Evolutionary conservation across 1,140 invertebrate genomes (phyloP), one percentile per base, ranked within the genome.

Genomic region (Drosophila biarmipes): DNA sequence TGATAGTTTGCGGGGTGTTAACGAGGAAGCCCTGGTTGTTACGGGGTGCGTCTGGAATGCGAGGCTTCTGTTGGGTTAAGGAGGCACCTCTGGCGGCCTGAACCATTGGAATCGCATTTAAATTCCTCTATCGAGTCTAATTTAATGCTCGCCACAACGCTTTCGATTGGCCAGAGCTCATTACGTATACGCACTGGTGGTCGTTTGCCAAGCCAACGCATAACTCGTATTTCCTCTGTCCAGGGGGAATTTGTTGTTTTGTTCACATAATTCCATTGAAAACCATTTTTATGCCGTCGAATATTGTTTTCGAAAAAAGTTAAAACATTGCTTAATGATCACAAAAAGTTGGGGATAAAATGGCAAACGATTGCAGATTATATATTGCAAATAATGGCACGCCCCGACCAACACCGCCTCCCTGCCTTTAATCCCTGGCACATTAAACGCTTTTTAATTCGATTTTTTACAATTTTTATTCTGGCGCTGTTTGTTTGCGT

Each of bases 401-500:
- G 35, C 58, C 46, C 58, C 54, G 46, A 15, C 5, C 51, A 24
- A 19, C 6, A 17, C 37, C 52, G 35, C 53, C 56, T 5, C 10
- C 52, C 51, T 15, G 14, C 40, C 57, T 81, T 67, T 62, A 87
- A 81, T 62, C 74, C 66, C 66, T 79, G 61, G 75, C 62, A 89
- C 81, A 89, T 87, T 79, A 87, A 87, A 87, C 79, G 78, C 69
- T 87, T 89, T 87, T 87, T 82, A 82, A 87, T 87, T 86, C 77
- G 67, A 78, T 87, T 85, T 80, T 80, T 62, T 48, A 61, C 56
- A 43, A 64, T 78, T 80, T 73, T 81, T 52, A 57, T 48, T 61
- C 77, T 52, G 69, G 69, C 72, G 52, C 63, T 75, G 78, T 81
- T 86, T 80, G 42, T 54, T 59, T 69, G 46, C 66, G 55, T 62